phyloP scores from a whole-genome alignment of 2,113 vertebrate species.

The Leptosomus discolor region DNA sequence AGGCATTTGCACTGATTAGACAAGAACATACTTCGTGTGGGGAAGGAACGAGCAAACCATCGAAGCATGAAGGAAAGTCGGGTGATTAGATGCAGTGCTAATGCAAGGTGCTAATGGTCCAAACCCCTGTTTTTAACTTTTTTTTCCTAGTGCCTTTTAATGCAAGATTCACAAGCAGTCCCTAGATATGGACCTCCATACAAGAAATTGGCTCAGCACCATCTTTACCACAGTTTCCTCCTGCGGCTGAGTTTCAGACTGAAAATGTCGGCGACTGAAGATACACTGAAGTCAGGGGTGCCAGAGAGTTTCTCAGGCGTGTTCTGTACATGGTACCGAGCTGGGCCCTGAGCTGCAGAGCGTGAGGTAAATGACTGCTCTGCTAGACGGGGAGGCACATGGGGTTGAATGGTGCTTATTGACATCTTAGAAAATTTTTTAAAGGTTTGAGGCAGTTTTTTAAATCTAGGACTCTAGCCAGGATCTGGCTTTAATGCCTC shows the following conservation, averaged over 20 bases:
- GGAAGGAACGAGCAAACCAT: background rate
- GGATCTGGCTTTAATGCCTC: background rate
- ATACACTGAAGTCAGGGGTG: background rate
- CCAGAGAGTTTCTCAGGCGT: background rate
- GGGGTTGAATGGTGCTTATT: background rate
- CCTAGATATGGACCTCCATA: fast-evolving
- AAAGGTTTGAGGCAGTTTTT: background rate
- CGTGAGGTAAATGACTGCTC: fast-evolving
- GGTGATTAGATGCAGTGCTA: background rate
- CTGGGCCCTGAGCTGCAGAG: background rate
- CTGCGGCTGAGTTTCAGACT: background rate
- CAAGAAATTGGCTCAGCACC: background rate
- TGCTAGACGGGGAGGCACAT: background rate
- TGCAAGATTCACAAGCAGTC: background rate
- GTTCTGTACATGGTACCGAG: background rate
- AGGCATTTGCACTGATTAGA: background rate
- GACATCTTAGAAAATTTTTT: background rate
- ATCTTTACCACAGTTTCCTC: background rate
- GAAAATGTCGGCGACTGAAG: background rate
- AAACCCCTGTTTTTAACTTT: background rate
- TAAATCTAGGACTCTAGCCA: background rate
- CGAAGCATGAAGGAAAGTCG: fast-evolving
- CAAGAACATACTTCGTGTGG: background rate
- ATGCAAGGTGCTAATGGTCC: background rate
- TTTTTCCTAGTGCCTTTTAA: background rate